These are phyloP conservation scores for Morpho deidamia DNA, from an alignment of 2,888 invertebrate species.

Conservation along the genomic window DNA sequence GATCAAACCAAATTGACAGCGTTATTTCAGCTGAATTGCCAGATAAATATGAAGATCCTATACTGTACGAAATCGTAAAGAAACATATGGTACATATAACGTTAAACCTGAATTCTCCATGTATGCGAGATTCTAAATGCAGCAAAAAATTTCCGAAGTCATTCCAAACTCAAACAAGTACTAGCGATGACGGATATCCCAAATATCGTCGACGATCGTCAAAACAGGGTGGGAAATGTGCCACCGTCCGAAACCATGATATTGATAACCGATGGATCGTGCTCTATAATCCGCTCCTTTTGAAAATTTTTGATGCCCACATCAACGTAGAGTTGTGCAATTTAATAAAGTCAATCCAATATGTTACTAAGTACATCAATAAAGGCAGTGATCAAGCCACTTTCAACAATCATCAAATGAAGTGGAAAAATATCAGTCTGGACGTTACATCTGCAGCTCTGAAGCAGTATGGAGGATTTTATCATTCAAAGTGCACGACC, in stretches of 20 bases:
- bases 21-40: conserved; percentile 28
- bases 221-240: conserved; percentile 20
- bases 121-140: conserved; percentile 26
- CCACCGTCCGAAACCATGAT: conserved; percentile 17
- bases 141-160: conserved; percentile 26
- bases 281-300: conserved; percentile 24
- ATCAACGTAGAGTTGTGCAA: conserved; percentile 27
- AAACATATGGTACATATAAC: conserved; percentile 26
- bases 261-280: conserved; percentile 29
- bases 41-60: conserved; percentile 23
- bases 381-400: conserved; percentile 23
- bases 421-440: no score
- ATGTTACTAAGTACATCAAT: conserved; percentile 25
- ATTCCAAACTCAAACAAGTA: conserved; percentile 22
- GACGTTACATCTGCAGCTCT: no score
- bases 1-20: conserved; percentile 26
- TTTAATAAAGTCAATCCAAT: conserved; percentile 21
- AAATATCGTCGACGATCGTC: conserved; percentile 28
- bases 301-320: conserved; percentile 23
- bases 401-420: conserved; percentile 26
- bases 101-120: conserved; percentile 24
- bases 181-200: conserved; percentile 29
- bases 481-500: conserved; percentile 21
- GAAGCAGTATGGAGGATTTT: conserved; percentile 23
- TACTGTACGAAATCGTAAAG: conserved; percentile 24